Conservation (phyloP, 2,113 vertebrate genomes). For the Hiodon tergisus region DNA sequence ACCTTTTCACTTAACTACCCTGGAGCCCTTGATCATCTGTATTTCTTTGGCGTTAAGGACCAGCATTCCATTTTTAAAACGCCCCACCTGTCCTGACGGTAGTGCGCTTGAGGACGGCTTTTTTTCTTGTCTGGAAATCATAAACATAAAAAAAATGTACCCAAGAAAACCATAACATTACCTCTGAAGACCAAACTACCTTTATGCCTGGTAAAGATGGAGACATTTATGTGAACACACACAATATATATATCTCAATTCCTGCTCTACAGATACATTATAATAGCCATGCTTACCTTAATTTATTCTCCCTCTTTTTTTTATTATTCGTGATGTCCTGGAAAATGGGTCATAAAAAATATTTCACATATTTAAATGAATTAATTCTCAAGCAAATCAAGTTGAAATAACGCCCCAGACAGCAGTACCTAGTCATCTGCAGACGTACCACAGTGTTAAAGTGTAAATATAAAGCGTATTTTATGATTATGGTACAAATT, state of each 20-base stretch:
- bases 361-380: background rate
- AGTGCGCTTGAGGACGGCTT: slow-evolving; percentile 59
- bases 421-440: too few relatives aligned
- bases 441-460: too few relatives aligned
- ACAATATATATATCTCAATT: background rate
- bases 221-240: background rate
- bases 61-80: slow-evolving; percentile 86
- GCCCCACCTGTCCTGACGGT: slow-evolving; percentile 77
- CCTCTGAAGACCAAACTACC: background rate
- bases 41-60: slow-evolving; percentile 78
- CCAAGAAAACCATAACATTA: background rate
- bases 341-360: background rate
- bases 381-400: background rate
- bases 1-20: slow-evolving; percentile 49
- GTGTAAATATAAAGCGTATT: too few relatives aligned
- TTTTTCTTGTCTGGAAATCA: slow-evolving; percentile 63
- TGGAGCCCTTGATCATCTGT: slow-evolving; percentile 79
- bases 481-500: too few relatives aligned
- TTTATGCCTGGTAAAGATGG: background rate
- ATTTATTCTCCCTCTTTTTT: slow-evolving; percentile 59
- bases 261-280: background rate
- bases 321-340: slow-evolving; percentile 68
- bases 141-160: background rate
- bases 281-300: slow-evolving; percentile 54
- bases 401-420: too few relatives aligned